Evolutionary conservation across 2,888 invertebrate genomes (phyloP).

Genomic region (Callyntrura sp.): DNA sequence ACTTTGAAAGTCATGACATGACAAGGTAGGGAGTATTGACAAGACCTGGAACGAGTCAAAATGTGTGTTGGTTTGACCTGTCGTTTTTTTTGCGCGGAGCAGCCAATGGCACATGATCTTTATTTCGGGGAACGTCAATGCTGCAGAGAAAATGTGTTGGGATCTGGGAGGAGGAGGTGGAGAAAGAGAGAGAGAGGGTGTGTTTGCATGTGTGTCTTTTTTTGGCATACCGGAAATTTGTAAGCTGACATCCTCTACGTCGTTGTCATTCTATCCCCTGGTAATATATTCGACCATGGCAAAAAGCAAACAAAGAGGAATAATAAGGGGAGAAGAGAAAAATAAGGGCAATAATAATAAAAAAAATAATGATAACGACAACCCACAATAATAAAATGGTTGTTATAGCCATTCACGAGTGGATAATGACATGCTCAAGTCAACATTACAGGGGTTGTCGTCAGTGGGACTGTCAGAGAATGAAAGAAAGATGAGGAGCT

Average conservation of each 20-base stretch:
- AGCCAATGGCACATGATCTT: slow-evolving; percentile 11
- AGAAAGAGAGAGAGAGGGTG: neutral
- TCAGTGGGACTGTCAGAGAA: slow-evolving; percentile 5
- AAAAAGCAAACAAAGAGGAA: neutral
- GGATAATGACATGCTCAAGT: slow-evolving; percentile 55
- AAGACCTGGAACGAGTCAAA: neutral
- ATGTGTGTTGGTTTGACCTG: slow-evolving; percentile 16
- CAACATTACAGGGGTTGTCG: slow-evolving; percentile 15
- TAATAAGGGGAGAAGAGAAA: neutral
- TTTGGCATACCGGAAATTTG: slow-evolving; percentile 49
- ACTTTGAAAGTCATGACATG: neutral
- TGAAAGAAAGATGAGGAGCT: slow-evolving; percentile 37
- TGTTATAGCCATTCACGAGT: slow-evolving; percentile 54
- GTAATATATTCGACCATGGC: too few relatives aligned
- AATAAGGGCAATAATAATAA: slow-evolving; percentile 25
- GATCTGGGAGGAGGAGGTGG: too few relatives aligned
- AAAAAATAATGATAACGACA: neutral
- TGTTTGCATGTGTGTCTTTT: slow-evolving; percentile 32
- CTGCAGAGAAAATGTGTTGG: too few relatives aligned
- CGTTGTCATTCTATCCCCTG: too few relatives aligned
- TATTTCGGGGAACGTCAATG: neutral
- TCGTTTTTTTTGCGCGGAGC: neutral
- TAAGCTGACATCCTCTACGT: neutral
- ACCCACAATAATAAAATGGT: neutral
- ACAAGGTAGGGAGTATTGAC: neutral